Percentiles rank a stretch among this genome's conserved stretches.
phyloP scores from a whole-genome alignment of 2,888 invertebrate genomes.

The Philaethria dido region DNA sequence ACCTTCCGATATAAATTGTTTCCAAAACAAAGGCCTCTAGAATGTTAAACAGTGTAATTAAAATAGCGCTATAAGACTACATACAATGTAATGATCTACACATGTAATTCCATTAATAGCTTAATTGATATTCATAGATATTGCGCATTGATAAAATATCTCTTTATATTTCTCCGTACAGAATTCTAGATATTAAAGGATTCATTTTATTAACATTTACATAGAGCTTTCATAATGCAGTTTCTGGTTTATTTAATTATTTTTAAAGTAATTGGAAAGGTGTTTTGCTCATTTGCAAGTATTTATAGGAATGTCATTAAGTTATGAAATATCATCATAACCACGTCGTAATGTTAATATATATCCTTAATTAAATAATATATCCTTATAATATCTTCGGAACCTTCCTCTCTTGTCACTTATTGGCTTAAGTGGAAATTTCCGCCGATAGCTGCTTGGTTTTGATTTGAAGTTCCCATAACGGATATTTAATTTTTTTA shows the following conservation, averaged over 20 bases:
- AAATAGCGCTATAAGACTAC: not conserved
- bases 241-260: too few relatives aligned
- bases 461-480: not conserved
- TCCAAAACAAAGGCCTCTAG: not conserved
- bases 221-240: too few relatives aligned
- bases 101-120: conserved; percentile 3
- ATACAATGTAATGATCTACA: not conserved
- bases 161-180: conserved; percentile 5
- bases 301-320: not conserved
- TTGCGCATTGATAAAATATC: conserved; percentile 10
- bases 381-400: conserved; percentile 7
- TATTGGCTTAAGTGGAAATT: conserved; percentile 71
- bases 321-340: not conserved
- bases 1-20: not conserved
- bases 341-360: not conserved
- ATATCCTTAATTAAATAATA: too few relatives aligned
- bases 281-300: not conserved
- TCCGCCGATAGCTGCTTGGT: conserved; percentile 45
- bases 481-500: not conserved
- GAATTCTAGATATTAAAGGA: not conserved
- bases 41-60: not conserved
- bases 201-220: not conserved
- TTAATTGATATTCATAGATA: conserved; percentile 10
- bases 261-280: too few relatives aligned
- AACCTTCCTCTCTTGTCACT: conserved; percentile 48